Percentiles rank a stretch among this genome's conserved stretches.
These are phyloP conservation scores for Congeria kusceri DNA, from an alignment of 2,888 invertebrate species.

Conservation along the genomic window DNA sequence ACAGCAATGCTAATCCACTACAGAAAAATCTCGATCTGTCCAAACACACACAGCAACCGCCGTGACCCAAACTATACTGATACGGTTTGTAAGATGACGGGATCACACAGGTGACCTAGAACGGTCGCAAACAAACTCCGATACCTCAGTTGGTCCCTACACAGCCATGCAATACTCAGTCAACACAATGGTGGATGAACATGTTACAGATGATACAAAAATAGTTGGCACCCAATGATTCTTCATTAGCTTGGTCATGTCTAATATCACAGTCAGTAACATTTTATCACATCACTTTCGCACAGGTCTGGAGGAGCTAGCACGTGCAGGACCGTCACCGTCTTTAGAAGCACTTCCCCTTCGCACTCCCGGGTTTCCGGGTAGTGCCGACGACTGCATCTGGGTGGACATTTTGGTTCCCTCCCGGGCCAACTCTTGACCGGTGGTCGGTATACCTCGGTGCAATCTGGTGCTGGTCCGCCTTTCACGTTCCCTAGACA, in stretches of 20 bases:
- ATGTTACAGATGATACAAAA: neutral
- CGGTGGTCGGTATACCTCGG: conserved; percentile 81
- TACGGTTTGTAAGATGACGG: too few species aligned
- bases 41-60: too few species aligned
- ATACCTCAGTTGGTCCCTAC: too few species aligned
- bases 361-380: conserved; percentile 76
- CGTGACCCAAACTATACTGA: too few species aligned
- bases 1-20: too few species aligned
- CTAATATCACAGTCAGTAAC: conserved; percentile 34
- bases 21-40: too few species aligned
- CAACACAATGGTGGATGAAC: too few species aligned
- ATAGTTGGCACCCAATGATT: conserved; percentile 15
- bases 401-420: conserved; percentile 77
- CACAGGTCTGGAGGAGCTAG: conserved; percentile 78
- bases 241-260: neutral
- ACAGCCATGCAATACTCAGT: too few species aligned
- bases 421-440: conserved; percentile 75
- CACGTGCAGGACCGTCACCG: conserved; percentile 74
- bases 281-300: conserved; percentile 69
- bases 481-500: conserved; percentile 82
- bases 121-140: too few species aligned
- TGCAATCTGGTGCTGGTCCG: conserved; percentile 82
- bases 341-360: conserved; percentile 82
- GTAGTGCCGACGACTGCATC: conserved; percentile 76
- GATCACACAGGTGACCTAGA: too few species aligned